Conservation (phyloP, 2,797 vertebrate species). For the Coreius guichenoti region DNA sequence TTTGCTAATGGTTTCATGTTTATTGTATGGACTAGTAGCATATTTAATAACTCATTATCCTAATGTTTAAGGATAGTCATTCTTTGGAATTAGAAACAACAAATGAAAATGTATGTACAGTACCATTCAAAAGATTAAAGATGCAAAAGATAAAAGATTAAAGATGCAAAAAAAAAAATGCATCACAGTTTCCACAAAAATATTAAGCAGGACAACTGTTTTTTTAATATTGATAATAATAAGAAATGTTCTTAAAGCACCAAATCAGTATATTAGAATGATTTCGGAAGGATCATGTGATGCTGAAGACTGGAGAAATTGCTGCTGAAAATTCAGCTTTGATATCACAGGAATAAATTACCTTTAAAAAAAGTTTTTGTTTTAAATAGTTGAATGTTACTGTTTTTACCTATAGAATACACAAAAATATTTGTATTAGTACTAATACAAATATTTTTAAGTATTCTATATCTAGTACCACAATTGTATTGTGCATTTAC, state of each 20-base stretch:
- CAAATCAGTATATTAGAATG: not conserved
- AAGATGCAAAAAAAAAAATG: not conserved
- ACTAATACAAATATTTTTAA: not conserved
- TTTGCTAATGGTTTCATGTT: slow-evolving; percentile 34
- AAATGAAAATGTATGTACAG: not conserved
- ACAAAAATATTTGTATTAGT: not conserved
- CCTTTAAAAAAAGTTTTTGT: not conserved
- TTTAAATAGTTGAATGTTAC: not conserved
- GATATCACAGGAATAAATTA: not conserved
- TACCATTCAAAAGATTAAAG: too few species aligned
- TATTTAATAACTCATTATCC: not conserved
- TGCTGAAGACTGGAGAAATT: not conserved
- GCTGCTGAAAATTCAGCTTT: not conserved
- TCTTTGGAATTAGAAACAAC: not conserved
- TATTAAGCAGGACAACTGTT: not conserved
- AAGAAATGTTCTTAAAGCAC: not conserved
- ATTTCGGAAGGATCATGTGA: not conserved
- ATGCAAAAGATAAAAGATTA: too few species aligned
- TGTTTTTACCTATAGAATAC: not conserved
- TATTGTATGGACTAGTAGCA: not conserved
- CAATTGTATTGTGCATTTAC: not conserved
- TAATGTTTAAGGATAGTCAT: not conserved
- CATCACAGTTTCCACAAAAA: not conserved
- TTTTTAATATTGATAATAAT: not conserved
- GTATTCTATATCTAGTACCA: not conserved